Base-by-base conservation (phyloP, 92 coral and sea anemone species). In the Hydrozoanthus gracilis region DNA sequence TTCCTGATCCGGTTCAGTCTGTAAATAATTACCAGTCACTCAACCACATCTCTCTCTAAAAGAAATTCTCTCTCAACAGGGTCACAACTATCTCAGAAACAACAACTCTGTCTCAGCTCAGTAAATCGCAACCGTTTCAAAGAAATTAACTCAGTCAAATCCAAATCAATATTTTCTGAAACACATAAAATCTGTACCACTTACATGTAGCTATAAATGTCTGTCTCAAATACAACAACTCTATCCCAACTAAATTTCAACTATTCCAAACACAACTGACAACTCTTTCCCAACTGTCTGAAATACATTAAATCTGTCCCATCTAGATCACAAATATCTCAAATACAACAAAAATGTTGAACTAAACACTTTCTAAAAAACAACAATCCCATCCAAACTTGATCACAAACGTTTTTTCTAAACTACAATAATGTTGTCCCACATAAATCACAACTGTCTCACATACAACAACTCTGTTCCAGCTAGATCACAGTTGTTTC, bases 11-110 rank as follows among this genome's bases (percentile, higher is more conserved):
- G 73, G 73, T 68, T 68, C 73, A 68, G 73, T 68, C 73, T 68
- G 73, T 68, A 68, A 68, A 68, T 68, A 68, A 68, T 68, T 68
- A 68, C 73, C 73, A 68, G 73, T 68, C 73, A 0, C 73, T 68
- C 3, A 68, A 68, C 49, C 73, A 68, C 73, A 68, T 68, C 73
- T 68, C 73, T 68, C 73, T 68, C 0, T 1, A 68, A 5, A 68
- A 68, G 73, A 68, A 68, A 68, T 68, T 68, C 73, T 68, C 73
- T 68, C 73, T 68, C 73, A 68, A 68, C 73, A 68, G 73, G 73
- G 73, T 68, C 73, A 68, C 73, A 68, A 68, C 73, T 68, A 68
- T 68, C 73, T 68, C 73, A 68, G 73, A 68, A 68, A 68, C 73
- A 68, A 68, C 73, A 68, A 68, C 73, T 68, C 73, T 20, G 48